Evolutionary conservation across 2,888 invertebrate genomes (phyloP).

Genomic region (Glomeris marginata): DNA sequence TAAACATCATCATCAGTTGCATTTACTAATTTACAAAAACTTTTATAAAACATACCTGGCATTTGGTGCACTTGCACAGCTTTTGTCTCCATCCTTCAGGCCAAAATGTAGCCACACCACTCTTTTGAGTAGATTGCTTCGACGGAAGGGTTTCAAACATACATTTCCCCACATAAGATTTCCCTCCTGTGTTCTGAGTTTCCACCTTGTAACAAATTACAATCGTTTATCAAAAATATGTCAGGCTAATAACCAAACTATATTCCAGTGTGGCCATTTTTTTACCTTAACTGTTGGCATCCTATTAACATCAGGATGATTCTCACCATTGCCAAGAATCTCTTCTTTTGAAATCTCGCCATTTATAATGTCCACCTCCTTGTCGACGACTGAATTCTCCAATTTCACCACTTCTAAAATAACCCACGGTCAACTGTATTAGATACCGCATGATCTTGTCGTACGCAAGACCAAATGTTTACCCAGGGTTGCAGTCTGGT

Average conservation of each 20-base stretch:
- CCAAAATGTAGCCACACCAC: slow-evolving; percentile 27
- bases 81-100: slow-evolving; percentile 46
- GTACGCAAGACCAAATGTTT: background rate
- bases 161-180: too few species aligned
- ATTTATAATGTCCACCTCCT: background rate
- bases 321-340: too few species aligned
- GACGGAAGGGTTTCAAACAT: too few species aligned
- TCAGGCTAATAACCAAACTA: too few species aligned
- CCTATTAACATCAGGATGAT: too few species aligned
- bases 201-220: too few species aligned
- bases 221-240: too few species aligned
- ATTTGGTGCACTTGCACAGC: slow-evolving; percentile 37
- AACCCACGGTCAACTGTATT: background rate
- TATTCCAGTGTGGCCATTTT: too few species aligned
- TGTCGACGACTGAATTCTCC: background rate
- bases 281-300: too few species aligned
- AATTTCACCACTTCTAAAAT: background rate
- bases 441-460: background rate
- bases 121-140: background rate
- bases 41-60: slow-evolving; percentile 24
- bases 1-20: background rate
- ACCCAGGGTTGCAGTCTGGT: slow-evolving; percentile 28
- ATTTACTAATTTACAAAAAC: background rate
- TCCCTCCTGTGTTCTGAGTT: too few species aligned
- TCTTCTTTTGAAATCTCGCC: background rate